Percentiles rank a stretch among this genome's conserved stretches.
Evolutionary conservation across 2,113 vertebrate species (phyloP).

Genomic region (Plecotus auritus): DNA sequence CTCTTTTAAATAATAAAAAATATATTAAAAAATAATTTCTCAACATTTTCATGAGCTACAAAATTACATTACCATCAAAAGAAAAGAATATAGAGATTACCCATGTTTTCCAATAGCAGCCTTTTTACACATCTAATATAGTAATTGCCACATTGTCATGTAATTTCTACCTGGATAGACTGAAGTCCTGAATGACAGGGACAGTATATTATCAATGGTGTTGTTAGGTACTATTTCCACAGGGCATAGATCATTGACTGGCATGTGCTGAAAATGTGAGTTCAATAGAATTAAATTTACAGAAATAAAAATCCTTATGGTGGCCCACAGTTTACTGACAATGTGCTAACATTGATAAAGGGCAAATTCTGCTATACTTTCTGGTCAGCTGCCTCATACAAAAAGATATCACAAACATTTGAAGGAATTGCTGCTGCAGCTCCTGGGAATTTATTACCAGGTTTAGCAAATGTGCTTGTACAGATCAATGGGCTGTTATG

Average conservation of each 20-base stretch:
- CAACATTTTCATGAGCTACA: not conserved
- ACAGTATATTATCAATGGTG: not conserved
- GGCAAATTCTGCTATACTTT: not conserved
- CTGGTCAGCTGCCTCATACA: not conserved
- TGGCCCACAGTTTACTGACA: not conserved
- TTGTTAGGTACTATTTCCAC: not conserved
- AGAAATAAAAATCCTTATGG: not conserved
- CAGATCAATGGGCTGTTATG: constrained; percentile 47
- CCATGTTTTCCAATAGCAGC: not conserved
- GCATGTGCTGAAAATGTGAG: not conserved
- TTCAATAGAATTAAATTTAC: not conserved
- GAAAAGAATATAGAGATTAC: not conserved
- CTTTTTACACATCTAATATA: not conserved
- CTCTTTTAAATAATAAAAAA: too few relatives aligned
- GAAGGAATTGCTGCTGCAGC: not conserved
- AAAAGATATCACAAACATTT: constrained; percentile 2
- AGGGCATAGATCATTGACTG: not conserved
- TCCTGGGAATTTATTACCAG: constrained; percentile 20
- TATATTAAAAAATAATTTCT: not conserved
- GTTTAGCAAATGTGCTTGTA: constrained; percentile 42
- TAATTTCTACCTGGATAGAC: not conserved
- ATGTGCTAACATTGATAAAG: not conserved
- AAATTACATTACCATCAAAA: not conserved
- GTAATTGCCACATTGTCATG: not conserved
- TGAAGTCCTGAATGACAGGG: not conserved